A percentile compares a stretch with the other conserved stretches of the same genome.
Conservation (phyloP, 2,113 vertebrate species). For the Anoura caudifer region DNA sequence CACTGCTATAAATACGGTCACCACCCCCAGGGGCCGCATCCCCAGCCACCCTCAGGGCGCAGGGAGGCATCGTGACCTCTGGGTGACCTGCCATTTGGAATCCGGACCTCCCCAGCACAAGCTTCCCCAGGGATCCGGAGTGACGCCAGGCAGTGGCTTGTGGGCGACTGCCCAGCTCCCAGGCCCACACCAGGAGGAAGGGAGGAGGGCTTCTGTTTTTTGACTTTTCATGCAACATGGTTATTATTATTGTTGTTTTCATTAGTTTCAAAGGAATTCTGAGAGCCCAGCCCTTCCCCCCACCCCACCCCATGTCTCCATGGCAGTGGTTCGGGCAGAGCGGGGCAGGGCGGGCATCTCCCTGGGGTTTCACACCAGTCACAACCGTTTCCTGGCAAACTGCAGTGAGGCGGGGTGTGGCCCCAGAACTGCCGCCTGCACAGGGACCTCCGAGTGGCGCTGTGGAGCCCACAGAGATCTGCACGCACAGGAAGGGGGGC, state of each 20-base stretch:
- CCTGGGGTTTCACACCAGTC: neutral
- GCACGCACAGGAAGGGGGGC: rapidly evolving
- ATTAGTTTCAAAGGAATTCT: neutral
- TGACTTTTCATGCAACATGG: conserved; percentile 20
- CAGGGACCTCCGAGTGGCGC: neutral
- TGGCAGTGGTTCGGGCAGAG: neutral
- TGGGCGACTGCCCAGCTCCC: neutral
- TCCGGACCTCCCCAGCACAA: neutral
- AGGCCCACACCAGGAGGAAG: conserved; percentile 27
- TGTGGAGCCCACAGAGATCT: neutral
- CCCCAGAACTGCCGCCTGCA: neutral
- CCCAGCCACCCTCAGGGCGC: neutral
- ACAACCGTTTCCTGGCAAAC: neutral
- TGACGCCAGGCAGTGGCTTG: neutral
- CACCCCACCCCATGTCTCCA: neutral
- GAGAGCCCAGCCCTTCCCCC: conserved; percentile 27
- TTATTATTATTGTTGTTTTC: neutral
- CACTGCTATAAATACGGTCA: neutral
- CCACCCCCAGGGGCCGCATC: rapidly evolving
- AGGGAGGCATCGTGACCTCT: neutral
- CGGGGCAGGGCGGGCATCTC: neutral
- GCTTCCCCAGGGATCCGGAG: neutral
- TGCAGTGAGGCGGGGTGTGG: neutral
- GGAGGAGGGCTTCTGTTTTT: neutral
- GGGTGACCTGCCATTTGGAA: neutral